A percentile compares a stretch with the other conserved stretches of the same genome.
phyloP scores from a whole-genome alignment of 1,140 invertebrate genomes.

The Paraescarpia echinospica region DNA sequence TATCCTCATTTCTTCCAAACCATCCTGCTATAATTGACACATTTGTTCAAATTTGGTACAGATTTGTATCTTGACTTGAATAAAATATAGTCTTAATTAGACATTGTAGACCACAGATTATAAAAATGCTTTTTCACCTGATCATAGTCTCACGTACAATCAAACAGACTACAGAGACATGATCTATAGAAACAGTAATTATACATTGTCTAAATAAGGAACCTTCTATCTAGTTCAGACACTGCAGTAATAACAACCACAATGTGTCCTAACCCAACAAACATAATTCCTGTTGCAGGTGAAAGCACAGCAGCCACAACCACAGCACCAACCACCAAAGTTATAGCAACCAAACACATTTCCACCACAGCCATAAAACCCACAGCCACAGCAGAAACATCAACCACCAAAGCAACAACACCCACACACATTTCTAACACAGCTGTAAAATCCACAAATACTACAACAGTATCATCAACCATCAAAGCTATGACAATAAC shows the following conservation, averaged over 20 bases:
- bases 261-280: not conserved
- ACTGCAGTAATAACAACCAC: not conserved
- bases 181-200: too few relatives aligned
- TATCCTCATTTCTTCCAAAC: not conserved
- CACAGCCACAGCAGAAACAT: not conserved
- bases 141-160: too few relatives aligned
- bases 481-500: too few relatives aligned
- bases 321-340: not conserved
- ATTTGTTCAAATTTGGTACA: not conserved
- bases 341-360: not conserved
- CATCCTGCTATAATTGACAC: not conserved
- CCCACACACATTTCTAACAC: not conserved
- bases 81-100: not conserved
- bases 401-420: not conserved
- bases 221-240: too few relatives aligned
- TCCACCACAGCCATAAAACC: not conserved
- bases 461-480: not conserved
- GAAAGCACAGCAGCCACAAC: not conserved
- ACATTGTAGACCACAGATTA: not conserved
- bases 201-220: too few relatives aligned
- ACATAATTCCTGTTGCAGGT: not conserved
- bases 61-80: not conserved
- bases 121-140: not conserved
- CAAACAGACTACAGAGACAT: too few relatives aligned
- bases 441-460: not conserved